These are phyloP conservation scores for Gymnoscelis rufifasciata DNA, from an alignment of 2,888 invertebrate species.

Conservation along the genomic window DNA sequence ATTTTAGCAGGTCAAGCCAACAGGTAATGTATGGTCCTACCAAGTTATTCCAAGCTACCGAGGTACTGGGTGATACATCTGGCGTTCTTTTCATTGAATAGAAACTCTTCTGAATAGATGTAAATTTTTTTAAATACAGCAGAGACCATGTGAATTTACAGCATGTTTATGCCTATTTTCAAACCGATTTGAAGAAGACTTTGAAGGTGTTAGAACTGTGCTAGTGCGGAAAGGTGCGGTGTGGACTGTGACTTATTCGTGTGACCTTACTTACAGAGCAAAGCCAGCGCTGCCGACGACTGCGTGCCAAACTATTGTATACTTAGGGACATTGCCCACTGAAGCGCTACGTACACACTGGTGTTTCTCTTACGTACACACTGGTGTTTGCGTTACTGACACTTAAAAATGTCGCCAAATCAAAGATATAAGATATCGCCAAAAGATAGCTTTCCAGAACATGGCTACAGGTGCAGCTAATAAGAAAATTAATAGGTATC, in stretches of 20 bases:
- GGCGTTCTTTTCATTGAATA: too few relatives aligned
- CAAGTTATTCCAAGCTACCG: too few relatives aligned
- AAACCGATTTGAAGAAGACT: slow-evolving; percentile 10
- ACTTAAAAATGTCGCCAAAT: too few relatives aligned
- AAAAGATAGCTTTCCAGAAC: too few relatives aligned
- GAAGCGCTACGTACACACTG: slow-evolving; percentile 2
- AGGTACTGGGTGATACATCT: too few relatives aligned
- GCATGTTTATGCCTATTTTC: slow-evolving; percentile 5
- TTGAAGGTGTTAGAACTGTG: slow-evolving; percentile 24
- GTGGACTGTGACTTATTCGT: slow-evolving; percentile 46
- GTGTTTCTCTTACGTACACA: too few relatives aligned
- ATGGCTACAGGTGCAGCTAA: too few relatives aligned
- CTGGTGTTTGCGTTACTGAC: too few relatives aligned
- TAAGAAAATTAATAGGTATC: too few relatives aligned
- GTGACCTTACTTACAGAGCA: slow-evolving; percentile 74
- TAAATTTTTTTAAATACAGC: too few relatives aligned
- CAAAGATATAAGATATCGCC: too few relatives aligned
- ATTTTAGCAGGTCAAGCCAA: slow-evolving; percentile 29
- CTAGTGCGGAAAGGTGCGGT: slow-evolving; percentile 46
- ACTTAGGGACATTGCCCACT: slow-evolving; percentile 14
- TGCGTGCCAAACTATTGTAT: slow-evolving; percentile 54
- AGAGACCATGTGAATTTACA: slow-evolving; percentile 16
- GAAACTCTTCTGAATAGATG: too few relatives aligned
- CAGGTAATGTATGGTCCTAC: slow-evolving; percentile 26
- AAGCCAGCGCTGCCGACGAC: slow-evolving; percentile 55